Base-by-base conservation (phyloP, 2,113 vertebrate genomes). In the Cavia aperea region DNA sequence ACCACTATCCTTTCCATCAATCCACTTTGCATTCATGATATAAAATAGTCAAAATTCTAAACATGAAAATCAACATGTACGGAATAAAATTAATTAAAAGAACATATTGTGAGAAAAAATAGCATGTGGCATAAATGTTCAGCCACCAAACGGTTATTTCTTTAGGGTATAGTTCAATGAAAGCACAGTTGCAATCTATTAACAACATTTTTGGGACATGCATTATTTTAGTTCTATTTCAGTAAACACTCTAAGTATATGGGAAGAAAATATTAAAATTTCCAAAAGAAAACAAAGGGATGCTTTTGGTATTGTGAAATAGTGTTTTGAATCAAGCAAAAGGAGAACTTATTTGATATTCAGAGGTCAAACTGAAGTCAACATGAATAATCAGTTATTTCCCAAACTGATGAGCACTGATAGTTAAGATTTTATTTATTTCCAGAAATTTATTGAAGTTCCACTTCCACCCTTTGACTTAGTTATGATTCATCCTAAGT, bases 31-130 rank as follows among this genome's bases (percentile, higher is more conserved):
- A 10, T 62, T 43, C 43, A 23, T 58, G 46, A 58, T 58, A 13
- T 33, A 46, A 93, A 78, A 23, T 13, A 66, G 65, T 29, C 36
- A 85, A 86, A 58, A 51, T 78, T 91, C 58, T 60, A 88, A 88
- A 72, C 56, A 24, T 78, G 54, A n/a, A 72, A 77, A 43, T 90
- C n/a, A 92, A 46, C 66, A 62, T 46, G 21, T 46, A 19, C 56
- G 66, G 81, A 78, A 63, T 86, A 81, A 54, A 83, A 77, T 85
- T 90, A 85, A 94, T 90, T 87, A 49, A 68, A 92, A 92, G 23
- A 81, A 84, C 83, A 75, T 68, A 93, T 62, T 82, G 68, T 94
- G 82, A 93, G 66, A 88, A 79, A 60, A 90, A 46, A 18, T 60
- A 82, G 92, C 4, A 2, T 14, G 19, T 31, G 36, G 75, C 24